Evolutionary conservation across 2,113 vertebrate genomes (phyloP), one percentile per base, ranked within the genome.

Genomic region (Spea multiplicata): DNA sequence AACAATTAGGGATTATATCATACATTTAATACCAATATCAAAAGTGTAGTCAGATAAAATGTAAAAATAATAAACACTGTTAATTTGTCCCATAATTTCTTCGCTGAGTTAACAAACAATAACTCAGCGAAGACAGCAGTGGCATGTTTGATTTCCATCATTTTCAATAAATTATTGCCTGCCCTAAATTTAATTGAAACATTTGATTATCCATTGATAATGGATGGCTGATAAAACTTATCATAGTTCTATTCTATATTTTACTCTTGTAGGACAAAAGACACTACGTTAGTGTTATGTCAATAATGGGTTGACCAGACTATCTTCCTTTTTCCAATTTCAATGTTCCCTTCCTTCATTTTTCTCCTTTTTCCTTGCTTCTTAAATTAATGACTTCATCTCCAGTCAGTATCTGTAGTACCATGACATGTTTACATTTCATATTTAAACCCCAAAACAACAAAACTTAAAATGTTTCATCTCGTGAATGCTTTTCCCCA

Each of bases 241-340:
- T 13, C 5, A 3, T 30, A 17, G 47, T 53, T 70, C 55, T 69
- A 53, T 12, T 48, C 66, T 47, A 76, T 52, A 16, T 47, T 76
- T 59, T 76, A 68, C 66, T 61, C 55, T 49, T 61, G 53, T 6
- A 69, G 10, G 44, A 69, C 53, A 69, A 30, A 17, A 69, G 66
- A 69, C 53, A 66, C 59, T 61, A 45, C 69, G 44, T 44, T 69
- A 57, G 46, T 48, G n/a, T 69, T 76, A 66, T 76, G 75, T 61
- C 75, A 70, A 76, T 76, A 76, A 61, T 69, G 45, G 44, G 17
- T 53, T 44, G 16, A 44, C 17, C 3, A 45, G 67, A 69, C 75
- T 57, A 76, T 76, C 66, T 69, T 69, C 69, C 66, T 69, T 76
- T 70, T 76, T 76, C 66, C n/a, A 69, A 69, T 76, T 9, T 47